phyloP scores from a whole-genome alignment of 2,888 invertebrate genomes.

The Parapristionchus giblindavisi region DNA sequence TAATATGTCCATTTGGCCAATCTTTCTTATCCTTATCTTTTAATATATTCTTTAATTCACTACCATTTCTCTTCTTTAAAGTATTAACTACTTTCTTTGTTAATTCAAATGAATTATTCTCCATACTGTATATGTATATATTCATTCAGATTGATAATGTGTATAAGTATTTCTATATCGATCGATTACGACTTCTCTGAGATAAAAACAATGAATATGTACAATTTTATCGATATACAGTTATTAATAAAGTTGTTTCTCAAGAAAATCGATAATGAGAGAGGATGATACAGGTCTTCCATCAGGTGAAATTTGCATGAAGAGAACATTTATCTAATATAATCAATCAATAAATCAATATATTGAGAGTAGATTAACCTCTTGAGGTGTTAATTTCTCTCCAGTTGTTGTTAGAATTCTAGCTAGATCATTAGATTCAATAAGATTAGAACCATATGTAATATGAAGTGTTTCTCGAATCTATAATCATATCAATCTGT shows the following conservation, averaged over 20 bases:
- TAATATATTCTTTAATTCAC: conserved; percentile 3
- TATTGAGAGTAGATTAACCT: conserved; percentile 1
- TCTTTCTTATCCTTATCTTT: conserved; percentile 10
- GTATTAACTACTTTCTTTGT: conserved; percentile 1
- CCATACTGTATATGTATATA: no score
- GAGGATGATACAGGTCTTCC: conserved; percentile 15
- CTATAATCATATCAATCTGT: not conserved
- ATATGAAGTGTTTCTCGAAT: not conserved
- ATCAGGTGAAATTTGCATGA: conserved; percentile 7
- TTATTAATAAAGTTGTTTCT: conserved; percentile 20
- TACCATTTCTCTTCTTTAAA: conserved; percentile 1
- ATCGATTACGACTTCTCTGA: not conserved
- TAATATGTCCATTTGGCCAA: conserved; percentile 11
- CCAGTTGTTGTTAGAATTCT: conserved; percentile 24
- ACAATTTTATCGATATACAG: conserved; percentile 29
- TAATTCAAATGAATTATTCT: no score
- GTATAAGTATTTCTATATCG: not conserved
- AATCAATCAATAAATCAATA: not conserved
- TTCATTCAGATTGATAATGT: not conserved
- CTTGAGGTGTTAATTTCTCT: conserved; percentile 25
- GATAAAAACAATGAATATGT: not conserved
- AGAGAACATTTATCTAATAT: not conserved
- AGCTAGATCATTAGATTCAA: conserved; percentile 17
- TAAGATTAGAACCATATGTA: not conserved
- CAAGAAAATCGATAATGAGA: conserved; percentile 8